Percentiles rank a stretch among this genome's conserved stretches.
Conservation (phyloP, 2,888 invertebrate species). For the Diadegma fenestrale region DNA sequence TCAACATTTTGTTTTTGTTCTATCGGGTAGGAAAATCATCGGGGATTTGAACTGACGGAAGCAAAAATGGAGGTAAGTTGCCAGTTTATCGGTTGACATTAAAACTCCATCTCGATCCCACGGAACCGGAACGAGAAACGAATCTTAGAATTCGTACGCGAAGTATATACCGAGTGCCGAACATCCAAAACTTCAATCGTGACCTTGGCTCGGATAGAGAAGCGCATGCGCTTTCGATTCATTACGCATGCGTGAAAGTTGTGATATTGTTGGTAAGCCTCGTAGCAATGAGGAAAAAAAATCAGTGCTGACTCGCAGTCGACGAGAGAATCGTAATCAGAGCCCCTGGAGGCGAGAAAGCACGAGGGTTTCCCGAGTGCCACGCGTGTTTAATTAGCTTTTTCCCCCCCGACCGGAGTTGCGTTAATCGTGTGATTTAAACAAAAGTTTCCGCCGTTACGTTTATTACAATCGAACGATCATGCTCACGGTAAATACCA, state of each 20-base stretch:
- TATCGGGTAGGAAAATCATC: neutral
- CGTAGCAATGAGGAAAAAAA: neutral
- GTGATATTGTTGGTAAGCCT: slow-evolving; percentile 37
- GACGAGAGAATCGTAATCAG: slow-evolving; percentile 60
- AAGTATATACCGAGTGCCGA: neutral
- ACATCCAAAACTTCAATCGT: neutral
- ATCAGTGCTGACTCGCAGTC: slow-evolving; percentile 47
- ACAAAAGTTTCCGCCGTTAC: slow-evolving; percentile 26
- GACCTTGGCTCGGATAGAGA: slow-evolving; percentile 24
- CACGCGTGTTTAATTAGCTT: slow-evolving; percentile 63
- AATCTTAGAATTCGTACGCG: neutral
- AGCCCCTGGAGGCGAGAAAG: slow-evolving; percentile 62
- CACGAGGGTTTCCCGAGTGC: slow-evolving; percentile 62
- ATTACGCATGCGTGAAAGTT: slow-evolving; percentile 15
- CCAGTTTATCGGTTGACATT: neutral
- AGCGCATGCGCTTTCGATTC: neutral
- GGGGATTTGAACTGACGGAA: neutral
- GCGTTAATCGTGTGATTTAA: slow-evolving; percentile 35
- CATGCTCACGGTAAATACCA: slow-evolving; percentile 79
- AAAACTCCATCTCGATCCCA: neutral
- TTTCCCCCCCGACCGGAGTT: slow-evolving; percentile 31
- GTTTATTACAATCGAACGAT: slow-evolving; percentile 64
- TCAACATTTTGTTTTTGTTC: neutral
- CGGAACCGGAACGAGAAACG: slow-evolving; percentile 2
- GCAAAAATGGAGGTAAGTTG: neutral